Conservation (phyloP, 2,888 invertebrate species). For the Tricholauxania praeusta region DNA sequence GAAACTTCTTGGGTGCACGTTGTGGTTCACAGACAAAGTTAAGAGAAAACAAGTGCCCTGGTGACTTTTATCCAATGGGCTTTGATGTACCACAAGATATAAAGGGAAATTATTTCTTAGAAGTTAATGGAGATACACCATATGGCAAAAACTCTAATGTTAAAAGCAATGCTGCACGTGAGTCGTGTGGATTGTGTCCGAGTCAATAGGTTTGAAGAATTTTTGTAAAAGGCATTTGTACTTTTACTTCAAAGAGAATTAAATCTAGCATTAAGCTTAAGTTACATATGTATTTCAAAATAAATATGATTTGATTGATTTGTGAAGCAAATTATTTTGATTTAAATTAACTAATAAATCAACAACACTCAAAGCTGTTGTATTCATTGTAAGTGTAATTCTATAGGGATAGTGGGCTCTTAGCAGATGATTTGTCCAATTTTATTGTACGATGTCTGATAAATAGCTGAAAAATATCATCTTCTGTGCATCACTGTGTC, state of each 20-base stretch:
- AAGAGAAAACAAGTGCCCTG: conserved; percentile 55
- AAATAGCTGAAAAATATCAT: too few species aligned
- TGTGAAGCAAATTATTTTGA: too few species aligned
- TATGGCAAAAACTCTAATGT: conserved; percentile 53
- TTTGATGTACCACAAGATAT: conserved; percentile 53
- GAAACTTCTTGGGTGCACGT: conserved; percentile 59
- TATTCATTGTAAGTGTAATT: neutral
- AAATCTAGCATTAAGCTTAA: too few species aligned
- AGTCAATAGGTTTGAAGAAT: neutral
- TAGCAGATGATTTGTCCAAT: too few species aligned
- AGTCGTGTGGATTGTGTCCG: conserved; percentile 34
- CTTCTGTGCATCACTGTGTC: too few species aligned
- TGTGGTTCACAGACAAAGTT: conserved; percentile 60
- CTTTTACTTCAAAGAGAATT: too few species aligned
- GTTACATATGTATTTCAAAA: too few species aligned
- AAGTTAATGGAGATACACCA: conserved; percentile 55
- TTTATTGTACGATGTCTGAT: too few species aligned
- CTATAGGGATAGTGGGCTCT: too few species aligned
- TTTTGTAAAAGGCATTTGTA: neutral
- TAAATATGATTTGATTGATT: too few species aligned
- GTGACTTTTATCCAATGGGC: conserved; percentile 60
- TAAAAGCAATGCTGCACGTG: neutral
- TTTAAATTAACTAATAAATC: too few species aligned
- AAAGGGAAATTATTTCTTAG: conserved; percentile 65
- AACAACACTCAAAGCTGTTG: conserved; percentile 32